A percentile compares a stretch with the other conserved stretches of the same genome.
phyloP scores from a whole-genome alignment of 2,113 vertebrate species.

The Megaceryle maxima region DNA sequence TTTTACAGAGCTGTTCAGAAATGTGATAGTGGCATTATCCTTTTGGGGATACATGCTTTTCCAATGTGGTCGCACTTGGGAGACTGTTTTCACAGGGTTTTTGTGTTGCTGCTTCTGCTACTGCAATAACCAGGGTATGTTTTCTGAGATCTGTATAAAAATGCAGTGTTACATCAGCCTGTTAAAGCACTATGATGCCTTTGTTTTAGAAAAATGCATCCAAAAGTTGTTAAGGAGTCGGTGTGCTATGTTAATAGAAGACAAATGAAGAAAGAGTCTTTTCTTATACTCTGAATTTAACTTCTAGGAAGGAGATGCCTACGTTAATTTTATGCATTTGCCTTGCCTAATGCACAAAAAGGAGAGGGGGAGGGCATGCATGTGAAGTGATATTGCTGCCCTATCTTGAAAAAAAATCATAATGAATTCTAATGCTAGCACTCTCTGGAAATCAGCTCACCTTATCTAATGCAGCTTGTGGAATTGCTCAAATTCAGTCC shows the following conservation, averaged over 20 bases:
- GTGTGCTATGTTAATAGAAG: background rate
- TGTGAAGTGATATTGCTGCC: background rate
- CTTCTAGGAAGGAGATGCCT: background rate
- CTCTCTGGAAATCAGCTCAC: background rate
- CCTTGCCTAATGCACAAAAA: background rate
- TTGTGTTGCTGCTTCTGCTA: background rate
- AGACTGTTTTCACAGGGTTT: background rate
- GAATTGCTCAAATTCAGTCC: conserved; percentile 10
- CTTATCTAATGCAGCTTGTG: background rate
- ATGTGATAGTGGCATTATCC: conserved; percentile 39
- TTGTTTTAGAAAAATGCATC: background rate
- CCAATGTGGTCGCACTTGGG: background rate
- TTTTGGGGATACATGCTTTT: conserved; percentile 3
- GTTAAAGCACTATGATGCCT: background rate
- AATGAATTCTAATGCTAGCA: background rate
- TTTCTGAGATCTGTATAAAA: conserved; percentile 42
- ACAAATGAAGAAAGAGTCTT: background rate
- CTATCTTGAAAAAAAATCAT: background rate
- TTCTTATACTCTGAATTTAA: background rate
- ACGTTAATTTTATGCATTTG: background rate
- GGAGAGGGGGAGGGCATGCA: background rate
- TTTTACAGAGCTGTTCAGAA: conserved; percentile 35
- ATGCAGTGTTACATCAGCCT: background rate
- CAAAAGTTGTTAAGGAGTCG: background rate
- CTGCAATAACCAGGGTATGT: background rate